Evolutionary conservation across 2,888 invertebrate species (phyloP), one percentile per base, ranked within the genome.

Genomic region (Drosophila suboccidentalis): DNA sequence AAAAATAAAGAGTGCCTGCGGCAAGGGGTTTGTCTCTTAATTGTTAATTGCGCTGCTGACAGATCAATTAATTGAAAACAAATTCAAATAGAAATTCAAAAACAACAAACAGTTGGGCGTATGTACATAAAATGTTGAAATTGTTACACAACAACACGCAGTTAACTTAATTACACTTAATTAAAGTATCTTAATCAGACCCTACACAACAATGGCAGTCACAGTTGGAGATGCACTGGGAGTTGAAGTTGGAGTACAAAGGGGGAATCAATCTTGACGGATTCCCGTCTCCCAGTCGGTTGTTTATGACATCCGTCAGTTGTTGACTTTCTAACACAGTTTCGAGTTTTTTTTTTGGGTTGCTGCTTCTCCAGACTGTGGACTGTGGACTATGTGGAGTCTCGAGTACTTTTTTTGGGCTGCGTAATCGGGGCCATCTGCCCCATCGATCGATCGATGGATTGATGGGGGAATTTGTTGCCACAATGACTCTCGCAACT

Each of bases 101-200:
- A 44, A 53, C 26, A 41, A 47, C 13, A 13, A 36, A 44, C 59
- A 41, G 19, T 75, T 72, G 68, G 69, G 39, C 46, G 66, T 22
- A 22, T 2, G 29, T 49, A 44, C 46, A 29, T 58, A 63, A 54
- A 78, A 71, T 49, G 57, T 38, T 36, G 8, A 22, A 22, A 22
- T 1, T 44, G 34, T 84, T 84, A 50, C 82, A 73, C 70, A 80
- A 72, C 70, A 80, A 84, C 62, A 51, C 17, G 17, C 66, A 51
- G 80, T 75, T 82, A 19, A 68, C 76, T 70, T 79, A 80, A 83
- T 71, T 76, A 76, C 66, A 70, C 62, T 65, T 51, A 73, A 80
- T 87, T 87, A 82, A 70, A 73, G 71, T 81, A 84, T 84, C 71
- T 75, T 73, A 84, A 75, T 73, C 68, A 76, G 71, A 64, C 64